Conservation (phyloP, 2,113 vertebrate species). For the Barnardius zonarius region DNA sequence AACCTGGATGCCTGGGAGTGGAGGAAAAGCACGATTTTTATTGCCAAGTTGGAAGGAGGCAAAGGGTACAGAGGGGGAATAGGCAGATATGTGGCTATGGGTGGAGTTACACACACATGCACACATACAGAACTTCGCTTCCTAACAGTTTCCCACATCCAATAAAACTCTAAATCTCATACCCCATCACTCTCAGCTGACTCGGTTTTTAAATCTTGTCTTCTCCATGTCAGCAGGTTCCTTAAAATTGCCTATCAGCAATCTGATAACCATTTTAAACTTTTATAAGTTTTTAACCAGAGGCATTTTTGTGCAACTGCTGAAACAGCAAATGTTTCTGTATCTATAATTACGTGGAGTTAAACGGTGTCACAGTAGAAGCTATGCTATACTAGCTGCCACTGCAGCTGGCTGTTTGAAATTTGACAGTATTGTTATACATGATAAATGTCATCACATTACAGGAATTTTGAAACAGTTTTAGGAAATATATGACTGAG, state of each 20-base stretch:
- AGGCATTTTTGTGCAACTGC: background rate
- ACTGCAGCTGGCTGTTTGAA: rapidly evolving
- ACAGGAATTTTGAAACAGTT: background rate
- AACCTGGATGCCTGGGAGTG: background rate
- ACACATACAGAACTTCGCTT: background rate
- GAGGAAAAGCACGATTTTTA: background rate
- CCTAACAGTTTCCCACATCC: background rate
- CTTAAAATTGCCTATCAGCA: background rate
- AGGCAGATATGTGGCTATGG: background rate
- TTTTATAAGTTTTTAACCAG: background rate
- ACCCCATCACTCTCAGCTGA: background rate
- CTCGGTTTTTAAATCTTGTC: background rate
- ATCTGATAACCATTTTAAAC: background rate
- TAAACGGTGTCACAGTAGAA: background rate
- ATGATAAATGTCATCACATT: background rate
- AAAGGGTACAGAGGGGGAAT: background rate
- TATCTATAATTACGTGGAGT: background rate
- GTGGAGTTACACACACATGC: background rate
- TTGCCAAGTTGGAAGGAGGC: background rate
- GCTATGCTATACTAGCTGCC: background rate
- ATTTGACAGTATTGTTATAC: background rate
- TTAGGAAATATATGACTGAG: background rate
- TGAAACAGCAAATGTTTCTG: background rate
- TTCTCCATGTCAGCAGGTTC: background rate
- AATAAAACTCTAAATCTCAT: background rate